These are phyloP conservation scores for Sparidentex hasta DNA, from an alignment of 2,797 vertebrate genomes.

Conservation along the genomic window DNA sequence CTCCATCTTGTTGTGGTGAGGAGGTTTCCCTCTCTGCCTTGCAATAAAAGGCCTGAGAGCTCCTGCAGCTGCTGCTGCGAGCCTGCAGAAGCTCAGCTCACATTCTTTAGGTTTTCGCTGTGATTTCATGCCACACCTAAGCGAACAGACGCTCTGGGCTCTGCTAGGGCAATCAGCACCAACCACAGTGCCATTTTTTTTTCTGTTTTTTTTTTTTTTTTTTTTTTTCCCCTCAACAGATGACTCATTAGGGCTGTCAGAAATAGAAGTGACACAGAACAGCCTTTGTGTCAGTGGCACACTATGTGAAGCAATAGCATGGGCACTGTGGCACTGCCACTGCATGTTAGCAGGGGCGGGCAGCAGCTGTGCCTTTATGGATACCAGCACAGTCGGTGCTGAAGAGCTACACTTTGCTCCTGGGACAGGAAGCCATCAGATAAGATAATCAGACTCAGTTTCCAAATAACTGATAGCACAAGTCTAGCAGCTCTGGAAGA, in stretches of 20 bases:
- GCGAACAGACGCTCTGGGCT: conserved; percentile 80
- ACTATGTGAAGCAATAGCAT: conserved; percentile 59
- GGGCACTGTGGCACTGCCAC: conserved; percentile 46
- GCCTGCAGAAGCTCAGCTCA: conserved; percentile 72
- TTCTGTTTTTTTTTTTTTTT: conserved; percentile 37
- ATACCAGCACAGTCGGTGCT: conserved; percentile 18
- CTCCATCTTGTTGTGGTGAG: conserved; percentile 64
- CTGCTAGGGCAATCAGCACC: conserved; percentile 79
- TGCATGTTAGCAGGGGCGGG: conserved; percentile 18
- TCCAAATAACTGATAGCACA: conserved; percentile 59
- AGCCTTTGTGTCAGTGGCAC: conserved; percentile 81
- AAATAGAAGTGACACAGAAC: conserved; percentile 83
- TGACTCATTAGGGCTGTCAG: conserved; percentile 84
- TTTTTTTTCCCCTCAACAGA: conserved; percentile 50
- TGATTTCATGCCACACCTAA: conserved; percentile 80
- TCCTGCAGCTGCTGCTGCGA: conserved; percentile 75
- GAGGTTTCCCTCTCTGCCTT: conserved; percentile 65
- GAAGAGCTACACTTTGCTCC: conserved; percentile 37
- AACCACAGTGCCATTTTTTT: conserved; percentile 69
- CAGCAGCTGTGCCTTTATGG: conserved; percentile 38
- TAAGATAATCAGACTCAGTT: conserved; percentile 68
- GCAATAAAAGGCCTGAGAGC: conserved; percentile 71
- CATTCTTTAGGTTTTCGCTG: conserved; percentile 71
- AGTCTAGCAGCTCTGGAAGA: conserved; percentile 62
- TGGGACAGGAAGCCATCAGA: conserved; percentile 62